Conservation (phyloP, 2,797 vertebrate genomes). For the Forpus xanthops region DNA sequence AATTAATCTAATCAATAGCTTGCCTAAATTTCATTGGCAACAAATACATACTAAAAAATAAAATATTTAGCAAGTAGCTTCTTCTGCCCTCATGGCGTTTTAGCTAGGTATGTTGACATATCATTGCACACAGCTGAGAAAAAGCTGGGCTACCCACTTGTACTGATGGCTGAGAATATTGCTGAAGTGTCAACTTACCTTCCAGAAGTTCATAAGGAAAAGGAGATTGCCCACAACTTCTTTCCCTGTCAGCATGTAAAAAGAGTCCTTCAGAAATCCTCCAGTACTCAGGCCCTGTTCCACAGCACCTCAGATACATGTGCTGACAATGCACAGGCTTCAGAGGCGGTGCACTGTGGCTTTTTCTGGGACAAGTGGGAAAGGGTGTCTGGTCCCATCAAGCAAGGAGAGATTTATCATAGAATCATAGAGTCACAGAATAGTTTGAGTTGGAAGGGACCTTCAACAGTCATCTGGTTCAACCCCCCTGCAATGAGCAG, state of each 20-base stretch:
- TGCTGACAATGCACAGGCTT: not conserved
- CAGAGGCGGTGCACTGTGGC: no score
- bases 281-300: accelerated
- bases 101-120: not conserved
- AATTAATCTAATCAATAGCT: not conserved
- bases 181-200: accelerated
- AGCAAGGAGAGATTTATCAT: not conserved
- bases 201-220: not conserved
- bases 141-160: not conserved
- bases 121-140: not conserved
- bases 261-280: not conserved
- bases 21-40: not conserved
- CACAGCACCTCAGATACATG: not conserved
- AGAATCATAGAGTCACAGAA: not conserved
- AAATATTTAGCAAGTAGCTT: not conserved
- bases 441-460: not conserved
- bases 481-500: not conserved
- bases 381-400: not conserved
- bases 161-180: not conserved
- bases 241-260: not conserved
- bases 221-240: not conserved
- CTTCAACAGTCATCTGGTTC: not conserved
- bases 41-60: not conserved
- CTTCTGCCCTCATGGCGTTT: not conserved
- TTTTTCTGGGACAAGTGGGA: not conserved